Base-by-base conservation (phyloP, 2,888 invertebrate species). In the Caenorhabditis parvicauda region DNA sequence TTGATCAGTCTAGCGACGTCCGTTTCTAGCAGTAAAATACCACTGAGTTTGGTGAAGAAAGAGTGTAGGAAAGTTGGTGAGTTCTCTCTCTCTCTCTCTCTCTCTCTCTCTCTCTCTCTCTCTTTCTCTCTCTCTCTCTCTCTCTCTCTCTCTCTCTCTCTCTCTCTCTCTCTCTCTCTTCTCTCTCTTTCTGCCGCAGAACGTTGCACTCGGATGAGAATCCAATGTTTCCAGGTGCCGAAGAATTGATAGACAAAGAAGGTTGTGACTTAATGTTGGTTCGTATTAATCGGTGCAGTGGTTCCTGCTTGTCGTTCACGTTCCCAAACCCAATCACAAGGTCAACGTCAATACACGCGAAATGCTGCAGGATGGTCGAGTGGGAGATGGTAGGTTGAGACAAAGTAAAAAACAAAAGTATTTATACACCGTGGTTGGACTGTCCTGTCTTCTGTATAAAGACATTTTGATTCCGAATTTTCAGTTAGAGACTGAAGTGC, bases 231-330 rank as follows among this genome's bases (percentile, higher is more conserved):
- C 14, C 54, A 75, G 75, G 75, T 14, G 61, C 61, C 21, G 67
- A 69, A 54, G 64, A 69, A 48, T 29, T 75, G n/a, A 73, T 75
- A 42, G 75, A 75, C 55, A 73, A 73, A 42, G 63, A 64, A 32
- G 73, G 72, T 19, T 75, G 75, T 42, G 75, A 75, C 42, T 60
- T 75, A 45, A 62, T 75, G 47, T 72, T 72, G 17, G 69, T 75
- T 28, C 63, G 65, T 47, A 73, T 75, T 38, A 75, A 75, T 48
- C 55, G 68, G 48, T 75, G 75, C 58, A 62, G 62, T 50, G 75
- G 75, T 17, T 69, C 66, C 45, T 75, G 75, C 52, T 53, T 65
- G 27, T 73, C 73, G 19, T 59, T 75, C 38, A 70, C 75, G 7
- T 75, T 69, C 46, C 66, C 70, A 9, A 70, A 73, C 44, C 73